Base-by-base conservation (phyloP, 2,888 invertebrate species). In the Eulithis prunata region DNA sequence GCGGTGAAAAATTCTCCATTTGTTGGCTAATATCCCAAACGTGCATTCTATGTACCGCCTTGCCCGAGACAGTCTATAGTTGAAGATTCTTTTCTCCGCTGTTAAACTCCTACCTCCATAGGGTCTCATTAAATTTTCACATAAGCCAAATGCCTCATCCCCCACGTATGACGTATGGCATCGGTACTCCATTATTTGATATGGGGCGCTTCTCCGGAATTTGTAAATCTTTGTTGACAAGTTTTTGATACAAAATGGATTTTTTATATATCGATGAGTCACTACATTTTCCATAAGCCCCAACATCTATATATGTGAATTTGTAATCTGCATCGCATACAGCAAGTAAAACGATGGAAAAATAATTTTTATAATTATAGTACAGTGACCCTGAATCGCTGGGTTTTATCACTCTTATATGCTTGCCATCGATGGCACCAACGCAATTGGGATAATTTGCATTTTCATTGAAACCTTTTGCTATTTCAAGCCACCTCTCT, bases 261-360 rank as follows among this genome's bases (percentile, higher is more conserved):
- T 60, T 45, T 43, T 60, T 52, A 28, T n/a, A 57, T 57, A 47
- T 45, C 46, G 46, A 46, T 57, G 60, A 52, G 28, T 75, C 71
- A 64, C 71, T 67, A 60, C 57, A 58, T 68, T 72, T 74, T 67
- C 75, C 75, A 65, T 13, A 13, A 47, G 14, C 47, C 14, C 14
- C 47, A 47, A 14, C 14, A 14, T 47, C 47, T 47, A 47, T 47
- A 14, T 14, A 47, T 47, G 47, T 46, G 14, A 47, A 47, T 14
- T 47, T 14, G 14, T 14, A 47, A 47, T 47, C 46, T 46, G 71
- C 71, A 66, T 75, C 74, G 62, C 66, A 63, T 66, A 73, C 49
- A 56, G 75, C 74, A 55, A 78, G 62, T 56, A 80, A 69, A 52
- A 78, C 74, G 47, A 76, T 73, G 45, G 76, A 77, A 69, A 72